Evolutionary conservation across 2,888 invertebrate genomes (phyloP), one percentile per base, ranked within the genome.

Genomic region (Orthosia gracilis): DNA sequence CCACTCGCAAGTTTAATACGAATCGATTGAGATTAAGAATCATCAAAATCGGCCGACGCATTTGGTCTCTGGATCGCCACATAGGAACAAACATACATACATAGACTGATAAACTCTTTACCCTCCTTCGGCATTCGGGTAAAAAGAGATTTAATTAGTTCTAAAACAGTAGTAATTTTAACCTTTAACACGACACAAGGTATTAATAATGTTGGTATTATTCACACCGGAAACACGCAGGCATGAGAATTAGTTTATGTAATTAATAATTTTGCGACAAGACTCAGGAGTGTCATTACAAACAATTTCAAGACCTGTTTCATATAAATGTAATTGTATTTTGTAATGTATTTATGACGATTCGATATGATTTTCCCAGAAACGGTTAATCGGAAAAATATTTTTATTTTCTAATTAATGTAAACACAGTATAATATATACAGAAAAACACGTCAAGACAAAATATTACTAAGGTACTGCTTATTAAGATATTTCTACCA

Each of bases 181-280:
- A 47, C 55, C 26, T 21, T 40, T 31, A 23, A 23, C 23, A 23
- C 61, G 21, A 40, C 55, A 62, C 7, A 55, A 40, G 23, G 17
- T 17, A 61, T 26, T 54, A 59, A 73, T 64, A 52, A 67, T 61
- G 54, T 12, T 18, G 40, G 40, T 50, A 67, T 45, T 73, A 59
- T 54, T 67, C 26, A 40, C 21, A 7, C 45, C 26, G 68, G 61
- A 76, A 76, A n/a, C 50, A 26, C 26, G 58, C 21, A 18, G 23
- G 47, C 40, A 40, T 23, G 55, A 26, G 3, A 55, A 49, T 61
- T 40, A 54, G 18, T 52, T 40, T 52, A 13, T n/a, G 52, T 47
- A 49, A 69, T 77, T 77, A 59, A 58, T 76, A 50, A 77, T 62
- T 45, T 69, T 26, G 11, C 13, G 7, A 47, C 50, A 31, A 0